These are phyloP conservation scores for Horisme vitalbata DNA, from an alignment of 2,888 invertebrate species.

Conservation along the genomic window DNA sequence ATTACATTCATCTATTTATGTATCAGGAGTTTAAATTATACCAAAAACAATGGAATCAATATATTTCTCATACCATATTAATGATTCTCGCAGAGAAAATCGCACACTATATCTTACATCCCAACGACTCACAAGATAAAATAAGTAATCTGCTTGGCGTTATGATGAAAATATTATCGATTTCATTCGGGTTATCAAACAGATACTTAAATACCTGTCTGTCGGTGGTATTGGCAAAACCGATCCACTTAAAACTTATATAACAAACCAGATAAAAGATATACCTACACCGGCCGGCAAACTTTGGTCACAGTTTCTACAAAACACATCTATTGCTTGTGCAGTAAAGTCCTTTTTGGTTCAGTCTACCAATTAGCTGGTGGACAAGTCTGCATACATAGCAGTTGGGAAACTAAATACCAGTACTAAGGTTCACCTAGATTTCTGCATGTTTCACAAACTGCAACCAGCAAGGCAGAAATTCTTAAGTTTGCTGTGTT, in stretches of 20 bases:
- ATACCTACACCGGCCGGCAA: neutral
- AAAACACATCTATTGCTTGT: slow-evolving; percentile 1
- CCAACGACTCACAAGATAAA: too few relatives aligned
- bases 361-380: slow-evolving; percentile 4
- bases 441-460: slow-evolving; percentile 12
- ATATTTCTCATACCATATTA: too few relatives aligned
- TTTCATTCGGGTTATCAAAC: neutral
- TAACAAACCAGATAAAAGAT: slow-evolving; percentile 19
- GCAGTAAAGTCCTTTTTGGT: slow-evolving; percentile 9
- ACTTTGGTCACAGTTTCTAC: neutral
- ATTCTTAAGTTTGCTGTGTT: neutral
- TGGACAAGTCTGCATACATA: slow-evolving; percentile 8
- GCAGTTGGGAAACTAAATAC: slow-evolving; percentile 19
- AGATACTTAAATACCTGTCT: neutral
- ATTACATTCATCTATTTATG: too few relatives aligned
- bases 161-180: neutral
- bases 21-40: too few relatives aligned
- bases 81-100: too few relatives aligned
- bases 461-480: neutral
- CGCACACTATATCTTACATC: too few relatives aligned
- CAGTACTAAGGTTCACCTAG: slow-evolving; percentile 8
- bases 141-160: too few relatives aligned
- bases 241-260: slow-evolving; percentile 15
- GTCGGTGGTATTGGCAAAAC: slow-evolving; percentile 12
- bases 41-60: too few relatives aligned